Evolutionary conservation across 2,888 invertebrate genomes (phyloP).

Genomic region (Deladenus siricidicola): DNA sequence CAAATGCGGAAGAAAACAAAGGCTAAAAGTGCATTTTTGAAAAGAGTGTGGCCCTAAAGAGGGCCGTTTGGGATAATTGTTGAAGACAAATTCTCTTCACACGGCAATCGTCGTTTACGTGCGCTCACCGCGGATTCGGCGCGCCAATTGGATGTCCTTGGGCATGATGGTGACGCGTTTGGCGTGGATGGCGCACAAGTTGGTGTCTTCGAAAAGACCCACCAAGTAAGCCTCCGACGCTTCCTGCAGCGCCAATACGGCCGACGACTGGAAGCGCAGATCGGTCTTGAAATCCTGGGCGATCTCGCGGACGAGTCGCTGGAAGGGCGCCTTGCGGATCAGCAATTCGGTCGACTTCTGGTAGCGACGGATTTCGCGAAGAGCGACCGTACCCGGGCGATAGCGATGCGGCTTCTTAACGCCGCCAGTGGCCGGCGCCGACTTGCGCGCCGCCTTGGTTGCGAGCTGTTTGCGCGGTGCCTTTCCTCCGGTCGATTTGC

Average conservation of each 20-base stretch:
- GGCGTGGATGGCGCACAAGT: slow-evolving; percentile 93
- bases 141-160: slow-evolving; percentile 19
- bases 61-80: no score
- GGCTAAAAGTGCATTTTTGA: no score
- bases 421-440: slow-evolving; percentile 68
- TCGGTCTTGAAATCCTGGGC: slow-evolving; percentile 64
- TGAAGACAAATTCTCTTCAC: no score
- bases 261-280: slow-evolving; percentile 36
- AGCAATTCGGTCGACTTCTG: slow-evolving; percentile 90
- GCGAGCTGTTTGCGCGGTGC: slow-evolving; percentile 86
- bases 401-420: slow-evolving; percentile 63
- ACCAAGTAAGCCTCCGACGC: slow-evolving; percentile 60
- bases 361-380: slow-evolving; percentile 90
- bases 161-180: slow-evolving; percentile 97
- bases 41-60: no score
- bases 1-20: no score
- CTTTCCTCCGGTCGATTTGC: slow-evolving; percentile 88
- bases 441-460: slow-evolving; percentile 62
- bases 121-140: slow-evolving; percentile 18
- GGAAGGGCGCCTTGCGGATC: slow-evolving; percentile 89
- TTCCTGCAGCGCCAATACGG: slow-evolving; percentile 32
- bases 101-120: no score
- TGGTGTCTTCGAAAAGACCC: slow-evolving; percentile 92
- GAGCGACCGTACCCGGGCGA: slow-evolving; percentile 65
- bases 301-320: slow-evolving; percentile 85